Evolutionary conservation across 2,888 invertebrate genomes (phyloP), one percentile per base, ranked within the genome.

Genomic region (Ganaspis brasiliensis): DNA sequence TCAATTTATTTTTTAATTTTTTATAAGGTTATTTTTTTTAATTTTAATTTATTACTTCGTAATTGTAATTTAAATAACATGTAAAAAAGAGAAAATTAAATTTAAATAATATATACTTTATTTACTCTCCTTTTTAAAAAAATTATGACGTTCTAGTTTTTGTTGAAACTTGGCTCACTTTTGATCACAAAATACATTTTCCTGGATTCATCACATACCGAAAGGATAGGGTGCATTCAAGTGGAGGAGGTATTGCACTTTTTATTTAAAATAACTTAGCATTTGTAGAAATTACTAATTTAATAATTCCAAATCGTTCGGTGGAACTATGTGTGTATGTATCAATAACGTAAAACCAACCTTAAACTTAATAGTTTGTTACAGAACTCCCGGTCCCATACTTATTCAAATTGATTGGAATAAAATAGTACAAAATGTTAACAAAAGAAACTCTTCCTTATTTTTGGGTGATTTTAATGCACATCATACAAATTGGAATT

Each of bases 251-350:
- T 21, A 63, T n/a, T 5, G 1, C 55, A 3, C 10, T 74, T 8
- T 26, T 74, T n/a, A 57, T 75, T 5, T 1, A 45, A 0, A 75
- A 75, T 40, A 31, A 75, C 12, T 26, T 57, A 45, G 75, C 45
- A 1, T 71, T 16, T 14, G 1, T 16, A 5, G 75, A 75, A 75
- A 56, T 71, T 45, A 1, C 8, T 0, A 45, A 75, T 59, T n/a
- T 75, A 45, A 10, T 31, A 40, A 2, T 3, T 1, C 40, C 57
- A 0, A 8, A 71, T 21, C 57, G 49, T 5, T 12, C 75, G 12
- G 59, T 75, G 0, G 75, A 75, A 71, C 37, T 75, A 10, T 75
- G 57, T 10, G 75, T 1, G 45, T 75, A 24, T n/a, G 40, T 19
- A 45, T 75, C n/a, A 75, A 70, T 8, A 75, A 61, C 59, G 16